A percentile compares a stretch with the other conserved stretches of the same genome.
phyloP scores from a whole-genome alignment of 2,113 vertebrate species.

The Pterocles gutturalis region DNA sequence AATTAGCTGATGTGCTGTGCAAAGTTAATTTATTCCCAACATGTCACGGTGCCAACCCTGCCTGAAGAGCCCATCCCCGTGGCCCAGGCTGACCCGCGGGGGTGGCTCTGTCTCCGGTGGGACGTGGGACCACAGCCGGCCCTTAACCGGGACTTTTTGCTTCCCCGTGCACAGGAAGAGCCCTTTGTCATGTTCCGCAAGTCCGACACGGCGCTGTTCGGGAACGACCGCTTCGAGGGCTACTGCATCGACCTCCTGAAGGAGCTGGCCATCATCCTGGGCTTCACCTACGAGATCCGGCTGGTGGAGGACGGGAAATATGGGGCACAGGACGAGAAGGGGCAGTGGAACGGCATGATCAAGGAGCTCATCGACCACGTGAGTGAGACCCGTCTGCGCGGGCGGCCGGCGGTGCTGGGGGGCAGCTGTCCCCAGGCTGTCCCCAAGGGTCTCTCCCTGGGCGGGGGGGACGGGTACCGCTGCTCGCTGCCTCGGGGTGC shows the following conservation, averaged over 20 bases:
- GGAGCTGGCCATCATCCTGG: constrained; percentile 91
- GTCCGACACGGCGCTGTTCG: constrained; percentile 92
- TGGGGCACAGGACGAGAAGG: constrained; percentile 96
- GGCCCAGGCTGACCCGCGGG: background rate
- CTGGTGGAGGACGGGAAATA: constrained; percentile 95
- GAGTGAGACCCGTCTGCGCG: constrained; percentile 49
- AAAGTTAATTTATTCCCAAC: constrained; percentile 47
- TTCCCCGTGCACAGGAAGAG: constrained; percentile 85
- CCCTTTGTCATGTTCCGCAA: constrained; percentile 99
- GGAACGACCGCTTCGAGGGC: constrained; percentile 97
- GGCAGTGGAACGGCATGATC: constrained; percentile 98
- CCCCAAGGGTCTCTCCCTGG: background rate
- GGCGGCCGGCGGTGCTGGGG: background rate
- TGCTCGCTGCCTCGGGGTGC: fast-evolving
- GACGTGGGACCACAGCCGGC: background rate
- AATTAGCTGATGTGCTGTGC: constrained; percentile 49
- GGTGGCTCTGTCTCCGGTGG: background rate
- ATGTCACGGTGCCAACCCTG: background rate
- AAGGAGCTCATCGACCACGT: constrained; percentile 98
- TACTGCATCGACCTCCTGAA: constrained; percentile 97
- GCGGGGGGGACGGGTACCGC: background rate
- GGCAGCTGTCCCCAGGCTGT: fast-evolving
- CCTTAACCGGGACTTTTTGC: background rate
- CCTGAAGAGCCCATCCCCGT: background rate
- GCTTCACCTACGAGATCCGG: constrained; percentile 95